These are phyloP conservation scores for Diadophis punctatus DNA, from an alignment of 2,113 vertebrate genomes.

Conservation along the genomic window DNA sequence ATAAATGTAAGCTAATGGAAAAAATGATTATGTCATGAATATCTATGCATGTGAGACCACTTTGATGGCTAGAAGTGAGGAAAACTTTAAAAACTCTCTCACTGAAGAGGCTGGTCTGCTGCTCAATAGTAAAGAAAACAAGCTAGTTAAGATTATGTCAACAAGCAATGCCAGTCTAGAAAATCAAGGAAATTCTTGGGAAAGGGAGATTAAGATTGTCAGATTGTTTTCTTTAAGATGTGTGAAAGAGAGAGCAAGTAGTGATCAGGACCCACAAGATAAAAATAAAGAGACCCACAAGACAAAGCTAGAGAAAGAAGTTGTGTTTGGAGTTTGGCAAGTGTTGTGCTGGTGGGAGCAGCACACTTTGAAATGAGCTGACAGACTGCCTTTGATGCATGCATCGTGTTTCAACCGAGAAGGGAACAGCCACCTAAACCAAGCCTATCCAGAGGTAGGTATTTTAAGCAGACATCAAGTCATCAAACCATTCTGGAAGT, in stretches of 20 bases:
- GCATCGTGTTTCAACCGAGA: conserved; percentile 10
- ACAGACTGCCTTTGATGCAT: conserved; percentile 15
- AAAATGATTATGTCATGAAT: neutral
- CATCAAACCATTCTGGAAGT: conserved; percentile 14
- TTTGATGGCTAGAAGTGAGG: neutral
- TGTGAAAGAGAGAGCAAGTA: neutral
- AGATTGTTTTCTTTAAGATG: neutral
- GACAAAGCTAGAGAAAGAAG: neutral
- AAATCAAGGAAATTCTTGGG: neutral
- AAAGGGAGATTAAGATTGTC: neutral
- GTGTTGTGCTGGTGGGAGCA: neutral
- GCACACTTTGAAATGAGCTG: neutral
- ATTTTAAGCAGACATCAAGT: conserved; percentile 18
- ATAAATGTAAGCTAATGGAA: neutral
- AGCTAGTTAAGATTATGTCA: neutral
- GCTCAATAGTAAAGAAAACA: neutral
- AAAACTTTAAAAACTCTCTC: neutral
- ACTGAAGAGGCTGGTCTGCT: neutral
- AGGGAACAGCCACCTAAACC: conserved; percentile 15
- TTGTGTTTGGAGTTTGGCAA: neutral
- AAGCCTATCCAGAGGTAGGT: conserved; percentile 14
- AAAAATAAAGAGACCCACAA: neutral
- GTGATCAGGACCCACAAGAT: neutral
- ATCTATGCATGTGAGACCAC: neutral
- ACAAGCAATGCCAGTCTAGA: neutral